Base-by-base conservation (phyloP, 2,797 vertebrate species). In the Octomys mimax region DNA sequence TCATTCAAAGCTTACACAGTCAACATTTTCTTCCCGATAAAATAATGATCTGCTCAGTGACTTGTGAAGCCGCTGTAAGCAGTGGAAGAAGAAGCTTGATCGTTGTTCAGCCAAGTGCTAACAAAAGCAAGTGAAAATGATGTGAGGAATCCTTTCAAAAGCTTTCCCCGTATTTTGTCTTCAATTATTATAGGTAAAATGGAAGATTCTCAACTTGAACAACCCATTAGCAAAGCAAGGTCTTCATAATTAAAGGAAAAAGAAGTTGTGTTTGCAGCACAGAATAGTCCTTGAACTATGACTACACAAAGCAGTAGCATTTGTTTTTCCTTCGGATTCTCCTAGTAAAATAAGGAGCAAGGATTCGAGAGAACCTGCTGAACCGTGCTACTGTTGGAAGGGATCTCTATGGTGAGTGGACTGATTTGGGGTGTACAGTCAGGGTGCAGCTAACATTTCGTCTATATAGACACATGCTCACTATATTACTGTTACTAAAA, bases 101-200 rank as follows among this genome's bases (percentile, higher is more conserved):
- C 49, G 68, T 39, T 57, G 4, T 73, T 36, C 75, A 77, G 18
- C 33, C 62, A 24, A 78, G 18, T 26, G 31, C 19, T 61, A 82
- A 89, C 31, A n/a, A 91, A 89, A 68, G 26, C 21, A 87, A 96
- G 22, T 70, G 42, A 66, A 89, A 71, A 75, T 21, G 0, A 21
- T 42, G 2, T 22, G 13, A 16, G 59, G 33, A 85, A 46, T 64
- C 70, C n/a, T 81, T 64, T 71, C 19, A 62, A 81, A 95, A 73
- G 10, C 57, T 90, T 87, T 64, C 14, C 59, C 0, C 36, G 39
- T 92, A 54, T 92, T 87, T 93, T 81, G 10, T 66, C 89, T 93
- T n/a, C 91, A 95, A 82, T 93, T 83, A 89, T 89, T 64, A 86
- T 57, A 42, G 33, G 61, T 94, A 70, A 85, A 94, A 84, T 61